Conservation (phyloP, 2,888 invertebrate genomes). For the Watsonalla binaria region DNA sequence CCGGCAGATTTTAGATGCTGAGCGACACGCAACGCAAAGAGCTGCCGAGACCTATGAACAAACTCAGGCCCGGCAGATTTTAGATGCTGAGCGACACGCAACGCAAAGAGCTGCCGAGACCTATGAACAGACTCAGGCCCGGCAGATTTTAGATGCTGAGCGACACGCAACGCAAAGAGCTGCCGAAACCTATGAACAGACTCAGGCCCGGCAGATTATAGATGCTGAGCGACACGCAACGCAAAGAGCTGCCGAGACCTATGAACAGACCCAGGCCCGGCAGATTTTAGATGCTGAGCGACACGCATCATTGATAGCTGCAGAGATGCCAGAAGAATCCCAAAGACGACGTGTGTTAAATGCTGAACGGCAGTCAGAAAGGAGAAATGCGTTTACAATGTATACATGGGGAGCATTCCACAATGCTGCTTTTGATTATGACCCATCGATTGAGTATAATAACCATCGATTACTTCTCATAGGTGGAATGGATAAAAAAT, state of each 20-base stretch:
- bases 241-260: constrained; percentile 4
- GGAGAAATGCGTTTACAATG: not conserved
- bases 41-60: too few relatives aligned
- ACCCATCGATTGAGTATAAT: too few relatives aligned
- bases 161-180: not conserved
- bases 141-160: not conserved
- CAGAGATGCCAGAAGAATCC: constrained; percentile 1
- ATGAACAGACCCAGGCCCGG: constrained; percentile 1
- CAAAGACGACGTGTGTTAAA: constrained; percentile 1
- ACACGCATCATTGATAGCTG: not conserved
- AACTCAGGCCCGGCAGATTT: too few relatives aligned
- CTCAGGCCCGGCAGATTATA: constrained; percentile 1
- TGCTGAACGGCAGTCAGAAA: constrained; percentile 2
- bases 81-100: too few relatives aligned
- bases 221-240: constrained; percentile 3
- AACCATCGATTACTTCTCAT: not conserved
- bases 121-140: too few relatives aligned
- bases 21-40: too few relatives aligned
- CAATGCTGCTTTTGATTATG: too few relatives aligned
- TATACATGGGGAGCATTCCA: not conserved
- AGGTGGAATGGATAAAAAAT: constrained; percentile 9
- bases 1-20: too few relatives aligned
- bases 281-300: constrained; percentile 3
- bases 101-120: too few relatives aligned
- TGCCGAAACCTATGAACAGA: not conserved